Evolutionary conservation across 2,113 vertebrate species (phyloP), one percentile per base, ranked within the genome.

Genomic region (Tyrannus savana): DNA sequence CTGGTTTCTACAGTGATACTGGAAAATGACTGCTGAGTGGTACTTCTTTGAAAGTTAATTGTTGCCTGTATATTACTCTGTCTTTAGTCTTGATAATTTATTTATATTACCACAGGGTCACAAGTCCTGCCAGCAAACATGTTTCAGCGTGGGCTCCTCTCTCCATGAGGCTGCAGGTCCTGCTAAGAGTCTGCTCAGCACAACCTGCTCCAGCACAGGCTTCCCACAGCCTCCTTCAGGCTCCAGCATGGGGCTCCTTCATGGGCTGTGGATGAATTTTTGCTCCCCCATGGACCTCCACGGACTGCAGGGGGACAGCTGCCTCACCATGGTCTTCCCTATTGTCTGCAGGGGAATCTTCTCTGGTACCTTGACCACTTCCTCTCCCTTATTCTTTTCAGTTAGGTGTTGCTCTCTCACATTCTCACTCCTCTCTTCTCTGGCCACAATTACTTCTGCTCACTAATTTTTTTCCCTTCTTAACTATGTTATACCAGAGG

Each of bases 221-320:
- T 62, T 47, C 30, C 71, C 30, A 27, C 47, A 68, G 24, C 14
- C 14, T 53, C 33, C 47, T 83, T 22, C 37, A 22, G 30, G 14
- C 24, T 47, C n/a, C 53, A n/a, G 16, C 0, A 0, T 53, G 47
- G 24, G 16, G 10, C 12, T 25, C 28, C 21, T 60, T 14, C 42
- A 7, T 1, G 8, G n/a, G 42, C 19, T 75, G 2, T 27, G 30
- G 55, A 28, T 74, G 33, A 4, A 11, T 30, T 1, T 18, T 55
- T 68, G 37, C 39, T 46, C 33, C 23, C 8, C 22, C 8, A 3
- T 30, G 53, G n/a, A 25, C 13, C 15, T 53, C 62, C 14, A 12
- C 1, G 62, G 52, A 23, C 69, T 66, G 31, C 59, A 58, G 37
- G 19, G 27, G 22, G 18, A 50, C 59, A 58, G 25, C 42, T 73